phyloP scores from a whole-genome alignment of 2,797 vertebrate species.

The Parauchenoglanis ngamensis region DNA sequence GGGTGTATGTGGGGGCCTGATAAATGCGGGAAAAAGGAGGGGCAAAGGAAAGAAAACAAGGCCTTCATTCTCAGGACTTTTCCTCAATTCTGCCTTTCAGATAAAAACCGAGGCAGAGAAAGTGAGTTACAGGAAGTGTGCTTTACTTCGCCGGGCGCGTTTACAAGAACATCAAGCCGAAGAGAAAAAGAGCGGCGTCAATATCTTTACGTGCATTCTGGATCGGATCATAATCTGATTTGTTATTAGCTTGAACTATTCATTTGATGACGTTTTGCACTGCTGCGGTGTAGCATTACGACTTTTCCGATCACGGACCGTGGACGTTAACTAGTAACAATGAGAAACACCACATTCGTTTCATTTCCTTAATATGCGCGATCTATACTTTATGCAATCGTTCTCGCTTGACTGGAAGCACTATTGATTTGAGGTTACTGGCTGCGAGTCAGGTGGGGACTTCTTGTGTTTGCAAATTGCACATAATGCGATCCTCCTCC shows the following conservation, averaged over 20 bases:
- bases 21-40: conserved; percentile 36
- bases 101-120: background rate
- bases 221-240: background rate
- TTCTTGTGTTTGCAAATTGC: background rate
- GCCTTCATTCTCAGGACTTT: conserved; percentile 31
- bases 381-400: background rate
- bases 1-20: conserved; percentile 14
- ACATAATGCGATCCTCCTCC: conserved; percentile 1
- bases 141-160: background rate
- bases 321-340: too few relatives aligned
- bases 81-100: conserved; percentile 21
- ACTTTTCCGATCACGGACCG: background rate
- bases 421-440: conserved; percentile 15
- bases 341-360: background rate
- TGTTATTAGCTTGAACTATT: background rate
- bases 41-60: conserved; percentile 29
- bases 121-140: background rate
- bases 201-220: background rate
- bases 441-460: background rate
- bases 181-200: background rate
- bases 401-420: background rate
- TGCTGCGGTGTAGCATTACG: background rate
- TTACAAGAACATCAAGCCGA: background rate
- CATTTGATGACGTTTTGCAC: background rate
- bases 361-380: background rate